phyloP scores from a whole-genome alignment of 92 coral and sea anemone species.

The Parazoanthus darwini region DNA sequence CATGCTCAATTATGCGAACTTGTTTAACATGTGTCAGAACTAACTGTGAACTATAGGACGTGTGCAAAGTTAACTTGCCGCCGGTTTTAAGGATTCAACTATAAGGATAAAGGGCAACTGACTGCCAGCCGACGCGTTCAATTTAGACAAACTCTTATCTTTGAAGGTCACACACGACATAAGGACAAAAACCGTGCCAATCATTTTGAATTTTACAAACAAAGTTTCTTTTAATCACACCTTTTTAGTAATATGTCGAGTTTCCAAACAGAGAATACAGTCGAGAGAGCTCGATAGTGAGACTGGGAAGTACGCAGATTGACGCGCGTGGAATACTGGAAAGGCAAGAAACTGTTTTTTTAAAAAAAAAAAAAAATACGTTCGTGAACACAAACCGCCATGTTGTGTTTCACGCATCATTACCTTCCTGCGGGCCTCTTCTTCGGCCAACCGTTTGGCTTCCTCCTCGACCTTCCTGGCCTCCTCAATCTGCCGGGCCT shows the following conservation, averaged over 20 bases:
- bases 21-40: neutral
- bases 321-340: no score
- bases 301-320: no score
- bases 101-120: neutral
- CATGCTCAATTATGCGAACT: neutral
- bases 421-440: conserved; percentile 51
- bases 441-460: conserved; percentile 77
- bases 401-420: no score
- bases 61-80: neutral
- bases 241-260: no score
- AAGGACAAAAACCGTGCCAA: neutral
- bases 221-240: neutral
- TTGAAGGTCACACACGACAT: neutral
- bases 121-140: neutral
- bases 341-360: no score
- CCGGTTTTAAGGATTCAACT: neutral
- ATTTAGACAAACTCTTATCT: neutral
- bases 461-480: conserved; percentile 87
- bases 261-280: neutral
- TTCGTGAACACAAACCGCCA: no score
- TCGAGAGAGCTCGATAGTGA: no score
- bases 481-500: conserved; percentile 90
- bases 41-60: neutral
- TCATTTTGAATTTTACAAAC: neutral
- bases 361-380: no score